These are phyloP conservation scores for Crotalus horridus DNA, from an alignment of 2,113 vertebrate species.

Conservation along the genomic window DNA sequence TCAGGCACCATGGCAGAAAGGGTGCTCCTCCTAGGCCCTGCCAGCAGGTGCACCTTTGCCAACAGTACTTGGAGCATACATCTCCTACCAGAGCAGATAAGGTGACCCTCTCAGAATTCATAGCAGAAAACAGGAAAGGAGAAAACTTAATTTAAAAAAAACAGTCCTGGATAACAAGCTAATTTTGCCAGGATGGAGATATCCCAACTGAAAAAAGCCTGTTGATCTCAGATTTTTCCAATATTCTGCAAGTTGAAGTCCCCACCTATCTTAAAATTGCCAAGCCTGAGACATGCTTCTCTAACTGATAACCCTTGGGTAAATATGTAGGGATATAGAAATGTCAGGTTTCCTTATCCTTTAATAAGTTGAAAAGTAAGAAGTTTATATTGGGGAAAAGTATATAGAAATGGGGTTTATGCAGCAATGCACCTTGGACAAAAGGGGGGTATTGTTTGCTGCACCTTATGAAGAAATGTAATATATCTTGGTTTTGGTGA, in stretches of 20 bases:
- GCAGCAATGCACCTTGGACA: not conserved
- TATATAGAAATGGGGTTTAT: not conserved
- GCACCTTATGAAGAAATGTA: not conserved
- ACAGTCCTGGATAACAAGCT: not conserved
- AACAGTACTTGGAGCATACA: not conserved
- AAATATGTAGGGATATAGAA: not conserved
- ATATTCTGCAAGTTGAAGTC: not conserved
- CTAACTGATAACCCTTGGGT: not conserved
- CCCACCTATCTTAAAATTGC: not conserved
- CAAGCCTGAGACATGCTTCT: not conserved
- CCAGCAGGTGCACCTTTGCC: not conserved
- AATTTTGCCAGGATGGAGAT: not conserved
- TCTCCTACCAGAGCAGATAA: not conserved
- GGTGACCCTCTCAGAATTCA: not conserved
- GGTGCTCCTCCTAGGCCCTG: not conserved
- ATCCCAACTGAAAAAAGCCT: not conserved
- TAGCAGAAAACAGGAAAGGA: not conserved
- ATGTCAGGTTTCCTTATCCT: not conserved
- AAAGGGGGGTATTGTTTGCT: not conserved
- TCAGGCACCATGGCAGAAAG: not conserved
- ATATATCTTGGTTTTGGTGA: not conserved
- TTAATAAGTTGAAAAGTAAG: not conserved
- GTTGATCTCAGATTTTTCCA: not conserved
- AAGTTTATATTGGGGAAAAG: not conserved
- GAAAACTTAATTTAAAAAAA: not conserved